phyloP scores from a whole-genome alignment of 2,888 invertebrate species.

The Griposia aprilina region DNA sequence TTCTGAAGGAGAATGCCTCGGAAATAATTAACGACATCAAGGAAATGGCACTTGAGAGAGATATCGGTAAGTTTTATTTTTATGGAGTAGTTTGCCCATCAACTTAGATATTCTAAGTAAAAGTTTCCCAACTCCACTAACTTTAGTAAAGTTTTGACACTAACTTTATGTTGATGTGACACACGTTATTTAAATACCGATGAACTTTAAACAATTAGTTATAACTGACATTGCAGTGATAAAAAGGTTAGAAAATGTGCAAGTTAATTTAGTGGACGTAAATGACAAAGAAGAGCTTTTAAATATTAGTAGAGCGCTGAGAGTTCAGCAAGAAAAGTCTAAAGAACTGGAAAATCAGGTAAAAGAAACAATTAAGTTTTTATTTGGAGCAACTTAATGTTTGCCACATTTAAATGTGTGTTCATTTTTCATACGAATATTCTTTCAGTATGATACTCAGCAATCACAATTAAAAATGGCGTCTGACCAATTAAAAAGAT shows the following conservation, averaged over 20 bases:
- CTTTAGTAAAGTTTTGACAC: slow-evolving; percentile 67
- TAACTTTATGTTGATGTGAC: slow-evolving; percentile 46
- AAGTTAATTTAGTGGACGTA: slow-evolving; percentile 92
- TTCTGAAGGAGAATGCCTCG: slow-evolving; percentile 92
- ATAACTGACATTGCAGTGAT: slow-evolving; percentile 81
- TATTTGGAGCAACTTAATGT: not conserved
- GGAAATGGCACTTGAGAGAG: slow-evolving; percentile 96
- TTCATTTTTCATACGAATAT: slow-evolving; percentile 5
- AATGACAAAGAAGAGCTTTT: slow-evolving; percentile 92
- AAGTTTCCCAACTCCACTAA: slow-evolving; percentile 65
- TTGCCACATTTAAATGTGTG: not conserved
- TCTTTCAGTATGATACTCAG: slow-evolving; percentile 85
- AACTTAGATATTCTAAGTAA: slow-evolving; percentile 19
- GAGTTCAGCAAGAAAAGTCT: slow-evolving; percentile 88
- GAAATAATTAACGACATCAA: slow-evolving; percentile 96
- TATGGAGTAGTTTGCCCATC: slow-evolving; percentile 7
- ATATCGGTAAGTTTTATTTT: slow-evolving; percentile 91
- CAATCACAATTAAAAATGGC: slow-evolving; percentile 86
- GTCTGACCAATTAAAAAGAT: slow-evolving; percentile 92
- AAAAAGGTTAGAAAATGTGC: slow-evolving; percentile 88
- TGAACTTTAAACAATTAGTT: slow-evolving; percentile 38
- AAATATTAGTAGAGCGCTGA: slow-evolving; percentile 86
- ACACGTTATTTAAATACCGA: slow-evolving; percentile 34
- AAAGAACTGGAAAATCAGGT: slow-evolving; percentile 88
- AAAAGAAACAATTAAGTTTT: slow-evolving; percentile 20